Percentiles rank a stretch among this genome's conserved stretches.
Evolutionary conservation across 2,113 vertebrate species (phyloP).

Genomic region (Corapipo altera): DNA sequence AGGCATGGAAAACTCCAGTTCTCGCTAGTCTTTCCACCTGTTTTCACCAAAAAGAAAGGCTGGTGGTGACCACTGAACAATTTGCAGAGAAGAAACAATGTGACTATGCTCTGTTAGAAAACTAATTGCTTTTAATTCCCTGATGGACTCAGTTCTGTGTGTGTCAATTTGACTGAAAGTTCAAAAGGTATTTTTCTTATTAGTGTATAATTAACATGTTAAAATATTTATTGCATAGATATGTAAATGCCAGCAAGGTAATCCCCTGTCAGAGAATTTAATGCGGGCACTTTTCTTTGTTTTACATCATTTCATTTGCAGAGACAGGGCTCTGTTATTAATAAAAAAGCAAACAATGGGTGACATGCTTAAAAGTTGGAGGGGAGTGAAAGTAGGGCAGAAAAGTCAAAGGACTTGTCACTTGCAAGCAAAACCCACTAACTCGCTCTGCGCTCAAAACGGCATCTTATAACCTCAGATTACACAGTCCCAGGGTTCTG

Average conservation of each 20-base stretch:
- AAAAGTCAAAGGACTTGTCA: slow-evolving; percentile 36
- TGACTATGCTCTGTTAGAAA: slow-evolving; percentile 62
- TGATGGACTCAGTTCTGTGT: slow-evolving; percentile 48
- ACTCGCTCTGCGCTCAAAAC: neutral
- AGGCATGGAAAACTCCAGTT: rapidly evolving
- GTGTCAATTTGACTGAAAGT: slow-evolving; percentile 72
- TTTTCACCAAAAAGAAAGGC: neutral
- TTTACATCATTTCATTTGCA: slow-evolving; percentile 62
- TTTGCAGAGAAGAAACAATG: slow-evolving; percentile 59
- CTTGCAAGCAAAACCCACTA: slow-evolving; percentile 20
- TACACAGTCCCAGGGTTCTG: neutral
- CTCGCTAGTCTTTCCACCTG: neutral
- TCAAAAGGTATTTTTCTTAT: slow-evolving; percentile 79
- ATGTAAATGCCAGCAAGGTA: slow-evolving; percentile 73
- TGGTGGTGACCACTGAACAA: slow-evolving; percentile 56
- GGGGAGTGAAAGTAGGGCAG: neutral
- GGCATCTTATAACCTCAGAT: neutral
- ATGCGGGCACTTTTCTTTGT: slow-evolving; percentile 56
- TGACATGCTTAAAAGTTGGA: slow-evolving; percentile 40
- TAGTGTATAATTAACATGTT: slow-evolving; percentile 78
- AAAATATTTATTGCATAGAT: slow-evolving; percentile 78
- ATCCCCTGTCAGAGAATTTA: slow-evolving; percentile 61
- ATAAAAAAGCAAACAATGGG: slow-evolving; percentile 59
- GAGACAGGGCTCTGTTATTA: slow-evolving; percentile 50
- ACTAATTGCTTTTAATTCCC: slow-evolving; percentile 75